Percentiles rank a stretch among this genome's conserved stretches.
Evolutionary conservation across 2,888 invertebrate genomes (phyloP).

Genomic region (Rotaria socialis): DNA sequence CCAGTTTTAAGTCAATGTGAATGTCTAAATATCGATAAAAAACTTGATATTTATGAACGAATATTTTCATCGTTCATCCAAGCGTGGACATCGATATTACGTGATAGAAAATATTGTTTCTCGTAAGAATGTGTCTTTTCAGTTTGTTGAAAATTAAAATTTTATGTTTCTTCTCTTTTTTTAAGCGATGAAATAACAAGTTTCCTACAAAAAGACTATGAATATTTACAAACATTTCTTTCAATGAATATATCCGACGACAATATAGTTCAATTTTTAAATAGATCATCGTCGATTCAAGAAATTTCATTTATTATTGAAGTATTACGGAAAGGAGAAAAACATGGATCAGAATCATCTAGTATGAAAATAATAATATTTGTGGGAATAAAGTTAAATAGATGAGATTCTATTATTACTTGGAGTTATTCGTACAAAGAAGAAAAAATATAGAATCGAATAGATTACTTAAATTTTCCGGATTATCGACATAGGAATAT

Average conservation of each 20-base stretch:
- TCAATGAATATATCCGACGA: background rate
- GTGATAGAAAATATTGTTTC: background rate
- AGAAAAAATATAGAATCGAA: no score
- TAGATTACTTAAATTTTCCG: no score
- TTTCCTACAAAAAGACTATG: background rate
- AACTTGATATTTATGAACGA: background rate
- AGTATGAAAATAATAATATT: background rate
- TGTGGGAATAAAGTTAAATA: no score
- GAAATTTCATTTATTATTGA: background rate
- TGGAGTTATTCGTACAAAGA: no score
- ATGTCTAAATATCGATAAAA: background rate
- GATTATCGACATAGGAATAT: no score
- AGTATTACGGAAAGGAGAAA: background rate
- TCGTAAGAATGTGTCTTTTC: background rate
- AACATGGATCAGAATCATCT: background rate
- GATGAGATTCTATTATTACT: no score
- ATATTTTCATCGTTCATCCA: background rate
- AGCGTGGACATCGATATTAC: background rate
- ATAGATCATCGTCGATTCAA: background rate
- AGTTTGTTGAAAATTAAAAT: no score
- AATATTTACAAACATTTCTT: background rate
- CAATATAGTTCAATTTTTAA: background rate
- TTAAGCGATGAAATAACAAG: background rate
- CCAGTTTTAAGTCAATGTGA: background rate
- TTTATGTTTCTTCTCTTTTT: background rate